These are phyloP conservation scores for Orbicella faveolata DNA, from an alignment of 64 coral and sea anemone genomes.

Conservation along the genomic window DNA sequence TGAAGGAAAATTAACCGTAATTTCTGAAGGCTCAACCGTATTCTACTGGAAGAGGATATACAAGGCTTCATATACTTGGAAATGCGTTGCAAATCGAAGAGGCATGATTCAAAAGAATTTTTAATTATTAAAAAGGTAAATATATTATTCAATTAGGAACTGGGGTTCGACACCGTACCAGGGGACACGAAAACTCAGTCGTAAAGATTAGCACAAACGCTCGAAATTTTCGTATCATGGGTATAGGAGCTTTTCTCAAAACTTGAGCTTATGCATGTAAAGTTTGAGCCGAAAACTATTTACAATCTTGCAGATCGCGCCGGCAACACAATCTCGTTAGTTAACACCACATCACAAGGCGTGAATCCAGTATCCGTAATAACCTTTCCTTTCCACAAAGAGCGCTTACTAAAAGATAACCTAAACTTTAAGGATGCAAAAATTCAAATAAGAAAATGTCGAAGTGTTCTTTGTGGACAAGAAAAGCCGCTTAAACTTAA, in stretches of 20 bases:
- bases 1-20: not conserved
- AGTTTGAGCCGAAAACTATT: not conserved
- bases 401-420: not conserved
- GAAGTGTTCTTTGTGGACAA: not conserved
- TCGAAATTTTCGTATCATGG: not conserved
- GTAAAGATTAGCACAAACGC: not conserved
- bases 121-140: not conserved
- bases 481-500: conserved; percentile 10
- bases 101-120: not conserved
- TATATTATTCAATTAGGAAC: not conserved
- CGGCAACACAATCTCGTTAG: not conserved
- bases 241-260: not conserved
- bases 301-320: not conserved
- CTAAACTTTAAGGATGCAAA: not conserved
- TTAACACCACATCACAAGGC: not conserved
- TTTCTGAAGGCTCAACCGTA: not conserved
- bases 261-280: not conserved
- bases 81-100: not conserved
- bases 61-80: not conserved
- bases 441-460: not conserved
- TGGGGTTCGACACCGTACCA: not conserved
- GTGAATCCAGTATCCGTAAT: not conserved
- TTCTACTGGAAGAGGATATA: not conserved
- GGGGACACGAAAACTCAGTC: not conserved
- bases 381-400: not conserved